Conservation (phyloP, 2,888 invertebrate species). For the Laothoe populi region DNA sequence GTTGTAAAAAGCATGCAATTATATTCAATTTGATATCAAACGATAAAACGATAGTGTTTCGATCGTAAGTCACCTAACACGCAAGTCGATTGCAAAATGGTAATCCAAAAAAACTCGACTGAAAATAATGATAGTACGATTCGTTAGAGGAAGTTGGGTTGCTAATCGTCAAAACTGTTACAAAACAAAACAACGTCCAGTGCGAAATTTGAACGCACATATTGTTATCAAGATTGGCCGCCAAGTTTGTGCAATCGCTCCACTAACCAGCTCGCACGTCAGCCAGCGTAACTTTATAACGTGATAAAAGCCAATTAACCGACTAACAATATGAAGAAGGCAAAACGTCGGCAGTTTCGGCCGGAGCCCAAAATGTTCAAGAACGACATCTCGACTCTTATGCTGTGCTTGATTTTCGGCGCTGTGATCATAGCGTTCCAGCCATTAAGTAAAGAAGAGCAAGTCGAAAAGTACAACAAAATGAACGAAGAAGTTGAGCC, state of each 20-base stretch:
- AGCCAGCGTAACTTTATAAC: constrained; percentile 29
- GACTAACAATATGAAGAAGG: constrained; percentile 45
- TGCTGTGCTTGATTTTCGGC: constrained; percentile 50
- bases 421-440: constrained; percentile 58
- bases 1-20: not conserved
- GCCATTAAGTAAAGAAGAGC: constrained; percentile 70
- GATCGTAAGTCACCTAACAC: not conserved
- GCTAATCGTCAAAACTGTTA: constrained; percentile 24
- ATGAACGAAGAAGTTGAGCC: constrained; percentile 69
- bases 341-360: constrained; percentile 44
- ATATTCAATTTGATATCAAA: constrained; percentile 2
- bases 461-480: constrained; percentile 59
- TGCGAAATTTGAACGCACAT: constrained; percentile 25
- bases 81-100: constrained; percentile 16
- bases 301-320: constrained; percentile 61
- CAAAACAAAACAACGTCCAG: constrained; percentile 29
- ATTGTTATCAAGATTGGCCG: constrained; percentile 27
- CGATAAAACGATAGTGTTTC: not conserved
- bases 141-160: constrained; percentile 27
- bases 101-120: constrained; percentile 18
- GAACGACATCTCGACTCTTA: constrained; percentile 39
- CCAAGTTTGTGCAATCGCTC: constrained; percentile 25
- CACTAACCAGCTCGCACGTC: constrained; percentile 36
- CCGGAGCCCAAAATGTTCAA: constrained; percentile 47
- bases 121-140: constrained; percentile 18